A percentile compares a stretch with the other conserved stretches of the same genome.
phyloP scores from a whole-genome alignment of 2,113 vertebrate genomes.

The Numida meleagris region DNA sequence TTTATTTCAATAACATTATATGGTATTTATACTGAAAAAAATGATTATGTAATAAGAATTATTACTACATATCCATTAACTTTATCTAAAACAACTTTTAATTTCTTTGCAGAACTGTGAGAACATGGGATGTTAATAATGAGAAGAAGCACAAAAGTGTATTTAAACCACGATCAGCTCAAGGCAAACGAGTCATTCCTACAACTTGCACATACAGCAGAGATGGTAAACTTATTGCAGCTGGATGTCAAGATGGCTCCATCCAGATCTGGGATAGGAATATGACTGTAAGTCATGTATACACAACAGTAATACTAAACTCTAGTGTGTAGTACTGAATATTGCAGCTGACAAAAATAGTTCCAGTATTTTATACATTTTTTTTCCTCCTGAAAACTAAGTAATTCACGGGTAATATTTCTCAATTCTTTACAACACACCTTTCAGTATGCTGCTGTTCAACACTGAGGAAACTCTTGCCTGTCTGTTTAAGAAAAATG shows the following conservation, averaged over 20 bases:
- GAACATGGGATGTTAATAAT: slow-evolving; percentile 92
- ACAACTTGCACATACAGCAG: slow-evolving; percentile 93
- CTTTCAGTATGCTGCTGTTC: neutral
- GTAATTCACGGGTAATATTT: neutral
- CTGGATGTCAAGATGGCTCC: slow-evolving; percentile 94
- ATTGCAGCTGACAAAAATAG: neutral
- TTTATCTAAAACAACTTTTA: neutral
- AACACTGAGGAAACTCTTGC: neutral
- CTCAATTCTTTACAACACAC: neutral
- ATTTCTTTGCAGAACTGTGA: slow-evolving; percentile 85
- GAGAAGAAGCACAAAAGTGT: slow-evolving; percentile 93
- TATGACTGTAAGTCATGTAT: slow-evolving; percentile 86
- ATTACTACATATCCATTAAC: neutral
- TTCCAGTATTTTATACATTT: neutral
- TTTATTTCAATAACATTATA: neutral
- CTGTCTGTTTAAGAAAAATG: neutral
- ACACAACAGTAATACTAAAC: neutral
- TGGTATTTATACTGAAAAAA: neutral
- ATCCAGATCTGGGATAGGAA: slow-evolving; percentile 99
- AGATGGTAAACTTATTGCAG: slow-evolving; percentile 92
- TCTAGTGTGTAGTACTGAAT: neutral
- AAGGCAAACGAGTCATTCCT: slow-evolving; percentile 93
- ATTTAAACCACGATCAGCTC: slow-evolving; percentile 91
- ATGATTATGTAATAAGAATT: neutral
- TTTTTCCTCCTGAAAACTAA: neutral